Evolutionary conservation across 2,113 vertebrate species (phyloP), one percentile per base, ranked within the genome.

Genomic region (Ameiurus melas): DNA sequence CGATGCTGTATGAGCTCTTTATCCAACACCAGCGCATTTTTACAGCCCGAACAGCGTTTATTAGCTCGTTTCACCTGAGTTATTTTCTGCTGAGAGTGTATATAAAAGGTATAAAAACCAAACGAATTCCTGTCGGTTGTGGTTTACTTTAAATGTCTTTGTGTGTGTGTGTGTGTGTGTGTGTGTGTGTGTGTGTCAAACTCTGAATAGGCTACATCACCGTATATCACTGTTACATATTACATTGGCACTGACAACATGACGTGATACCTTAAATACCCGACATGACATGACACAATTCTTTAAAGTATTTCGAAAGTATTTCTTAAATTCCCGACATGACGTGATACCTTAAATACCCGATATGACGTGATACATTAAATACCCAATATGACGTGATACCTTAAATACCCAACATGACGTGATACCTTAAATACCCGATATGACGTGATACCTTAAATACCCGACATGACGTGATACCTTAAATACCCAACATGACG

Each of bases 1-100:
- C 17, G 3, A 43, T 85, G 71, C 33, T 85, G 14, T 53, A 84
- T 70, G 83, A 68, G 83, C 27, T 84, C 60, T 70, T 84, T 84
- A 85, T 82, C 80, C 80, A 60, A 6, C 55, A 39, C 55, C 33
- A 1, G 55, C 30, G 57, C 33, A 2, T 39, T 81, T 81, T 58
- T 58, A 22, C 30, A 58, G 79, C 55, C 55, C 22, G 53, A 81
- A 13, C 30, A 58, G 55, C 79, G 36, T 81, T 82, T 82, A 82
- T 82, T 82, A 82, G 57, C 30, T 13, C 2, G 55, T 82, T 82
- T 82, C 33, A 2, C 55, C 10, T 22, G 80, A 82, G 9, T 82
- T 82, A 60, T 82, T 60, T 82, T 16, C 57, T 60, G 57, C 33
- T 25, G 33, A 82, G 80, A 39, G 19, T 13, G 17, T 36, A 39